A percentile compares a stretch with the other conserved stretches of the same genome.
phyloP scores from a whole-genome alignment of 2,888 invertebrate species.

The Thera obeliscata region DNA sequence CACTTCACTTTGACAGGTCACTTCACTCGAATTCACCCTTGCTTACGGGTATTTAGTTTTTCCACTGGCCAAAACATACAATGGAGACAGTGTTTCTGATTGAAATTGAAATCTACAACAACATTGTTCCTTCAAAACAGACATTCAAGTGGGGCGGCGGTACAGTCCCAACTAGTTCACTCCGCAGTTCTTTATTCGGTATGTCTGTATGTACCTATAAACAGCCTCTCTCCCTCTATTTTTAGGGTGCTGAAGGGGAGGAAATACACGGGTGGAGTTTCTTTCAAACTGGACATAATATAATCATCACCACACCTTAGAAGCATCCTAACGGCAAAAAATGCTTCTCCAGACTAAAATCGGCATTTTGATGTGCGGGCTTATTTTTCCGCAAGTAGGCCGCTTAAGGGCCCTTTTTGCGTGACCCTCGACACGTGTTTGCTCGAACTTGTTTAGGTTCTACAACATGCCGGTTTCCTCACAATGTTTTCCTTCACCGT shows the following conservation, averaged over 20 bases:
- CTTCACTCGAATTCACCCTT: conserved; percentile 60
- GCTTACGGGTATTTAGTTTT: conserved; percentile 63
- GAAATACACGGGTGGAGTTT: conserved; percentile 54
- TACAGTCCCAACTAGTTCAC: conserved; percentile 59
- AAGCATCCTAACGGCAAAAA: too few relatives aligned
- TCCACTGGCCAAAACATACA: conserved; percentile 59
- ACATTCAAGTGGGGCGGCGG: conserved; percentile 73
- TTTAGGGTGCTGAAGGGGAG: conserved; percentile 48
- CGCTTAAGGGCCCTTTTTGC: too few relatives aligned
- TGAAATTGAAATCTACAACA: conserved; percentile 53
- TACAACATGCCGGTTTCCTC: too few relatives aligned
- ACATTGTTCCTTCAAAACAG: conserved; percentile 55
- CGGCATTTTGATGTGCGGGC: too few relatives aligned
- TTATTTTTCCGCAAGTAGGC: too few relatives aligned
- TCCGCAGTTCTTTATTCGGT: conserved; percentile 59
- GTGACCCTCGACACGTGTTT: too few relatives aligned
- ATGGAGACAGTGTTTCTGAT: conserved; percentile 48
- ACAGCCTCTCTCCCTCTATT: conserved; percentile 56
- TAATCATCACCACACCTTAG: neutral
- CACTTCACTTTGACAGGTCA: conserved; percentile 74
- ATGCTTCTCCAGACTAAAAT: too few relatives aligned
- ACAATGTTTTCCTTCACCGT: too few relatives aligned
- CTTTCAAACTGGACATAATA: conserved; percentile 12
- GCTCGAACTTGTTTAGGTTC: too few relatives aligned
- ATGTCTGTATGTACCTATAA: conserved; percentile 41